Percentiles rank a stretch among this genome's conserved stretches.
Conservation (phyloP, 1,140 invertebrate genomes). For the Tetramorium alpestre region DNA sequence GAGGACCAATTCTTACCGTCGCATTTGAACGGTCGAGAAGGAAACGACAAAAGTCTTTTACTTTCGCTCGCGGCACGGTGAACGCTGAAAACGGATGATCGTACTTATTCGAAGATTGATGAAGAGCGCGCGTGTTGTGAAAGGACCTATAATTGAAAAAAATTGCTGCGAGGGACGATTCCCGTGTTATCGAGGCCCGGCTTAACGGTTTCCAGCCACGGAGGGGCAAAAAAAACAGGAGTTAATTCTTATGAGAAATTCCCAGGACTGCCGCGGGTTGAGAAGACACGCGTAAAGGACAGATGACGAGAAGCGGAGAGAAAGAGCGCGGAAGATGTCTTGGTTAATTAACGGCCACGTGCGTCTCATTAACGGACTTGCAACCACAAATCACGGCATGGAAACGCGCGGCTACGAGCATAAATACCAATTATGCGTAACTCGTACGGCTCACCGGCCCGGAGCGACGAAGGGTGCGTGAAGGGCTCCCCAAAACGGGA, state of each 20-base stretch:
- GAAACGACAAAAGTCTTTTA: constrained; percentile 14
- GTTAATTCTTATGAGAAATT: constrained; percentile 61
- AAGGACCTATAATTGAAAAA: constrained; percentile 65
- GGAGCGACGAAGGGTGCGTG: constrained; percentile 65
- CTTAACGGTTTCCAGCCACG: constrained; percentile 40
- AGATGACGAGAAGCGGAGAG: constrained; percentile 15
- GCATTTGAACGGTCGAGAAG: constrained; percentile 32
- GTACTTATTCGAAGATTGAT: constrained; percentile 67
- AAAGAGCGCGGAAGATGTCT: constrained; percentile 53
- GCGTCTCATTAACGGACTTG: constrained; percentile 78
- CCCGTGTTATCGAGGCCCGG: constrained; percentile 35
- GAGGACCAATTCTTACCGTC: constrained; percentile 17
- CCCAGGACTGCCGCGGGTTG: background rate
- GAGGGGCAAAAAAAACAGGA: constrained; percentile 29
- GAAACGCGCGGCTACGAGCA: constrained; percentile 66
- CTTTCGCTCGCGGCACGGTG: constrained; percentile 15
- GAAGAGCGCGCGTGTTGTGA: constrained; percentile 47
- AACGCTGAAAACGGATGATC: constrained; percentile 28
- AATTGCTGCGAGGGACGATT: constrained; percentile 59
- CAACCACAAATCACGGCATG: constrained; percentile 74
- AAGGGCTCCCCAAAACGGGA: constrained; percentile 67
- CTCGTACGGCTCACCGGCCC: constrained; percentile 63
- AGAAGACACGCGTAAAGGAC: background rate
- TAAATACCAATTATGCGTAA: constrained; percentile 78
- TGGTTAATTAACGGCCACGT: constrained; percentile 77